These are phyloP conservation scores for Chlamydotis undulata DNA, from an alignment of 2,113 vertebrate species.

Conservation along the genomic window DNA sequence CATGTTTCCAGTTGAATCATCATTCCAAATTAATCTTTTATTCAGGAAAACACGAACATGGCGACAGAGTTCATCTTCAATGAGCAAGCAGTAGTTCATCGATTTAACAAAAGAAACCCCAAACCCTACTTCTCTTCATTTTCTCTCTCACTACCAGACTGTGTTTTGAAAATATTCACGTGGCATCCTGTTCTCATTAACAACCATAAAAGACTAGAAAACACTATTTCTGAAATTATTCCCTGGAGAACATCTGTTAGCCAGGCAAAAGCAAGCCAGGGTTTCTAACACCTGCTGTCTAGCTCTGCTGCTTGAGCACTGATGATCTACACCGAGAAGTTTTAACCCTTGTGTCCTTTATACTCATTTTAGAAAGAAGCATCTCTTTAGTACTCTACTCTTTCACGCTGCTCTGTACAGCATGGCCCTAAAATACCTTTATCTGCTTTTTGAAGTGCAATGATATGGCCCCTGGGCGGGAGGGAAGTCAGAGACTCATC, in stretches of 20 bases:
- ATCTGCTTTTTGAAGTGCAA: background rate
- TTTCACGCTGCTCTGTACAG: background rate
- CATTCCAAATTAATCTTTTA: background rate
- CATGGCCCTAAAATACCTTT: background rate
- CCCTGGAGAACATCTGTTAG: background rate
- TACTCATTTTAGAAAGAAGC: fast-evolving
- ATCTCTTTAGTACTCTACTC: background rate
- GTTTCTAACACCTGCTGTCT: background rate
- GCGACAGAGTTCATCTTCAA: background rate
- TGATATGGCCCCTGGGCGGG: background rate
- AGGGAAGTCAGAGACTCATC: background rate
- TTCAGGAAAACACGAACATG: background rate
- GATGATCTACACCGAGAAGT: background rate
- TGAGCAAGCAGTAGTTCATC: fast-evolving
- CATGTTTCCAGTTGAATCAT: background rate
- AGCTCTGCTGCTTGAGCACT: background rate
- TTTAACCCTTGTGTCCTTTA: background rate
- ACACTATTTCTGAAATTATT: background rate
- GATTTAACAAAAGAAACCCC: background rate
- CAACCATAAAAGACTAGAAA: background rate
- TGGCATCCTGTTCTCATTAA: background rate
- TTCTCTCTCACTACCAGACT: background rate
- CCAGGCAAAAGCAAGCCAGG: background rate
- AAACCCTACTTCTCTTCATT: background rate
- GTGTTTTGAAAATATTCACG: background rate